A percentile compares a stretch with the other conserved stretches of the same genome.
phyloP scores from a whole-genome alignment of 2,113 vertebrate genomes.

The Megaleporinus macrocephalus region DNA sequence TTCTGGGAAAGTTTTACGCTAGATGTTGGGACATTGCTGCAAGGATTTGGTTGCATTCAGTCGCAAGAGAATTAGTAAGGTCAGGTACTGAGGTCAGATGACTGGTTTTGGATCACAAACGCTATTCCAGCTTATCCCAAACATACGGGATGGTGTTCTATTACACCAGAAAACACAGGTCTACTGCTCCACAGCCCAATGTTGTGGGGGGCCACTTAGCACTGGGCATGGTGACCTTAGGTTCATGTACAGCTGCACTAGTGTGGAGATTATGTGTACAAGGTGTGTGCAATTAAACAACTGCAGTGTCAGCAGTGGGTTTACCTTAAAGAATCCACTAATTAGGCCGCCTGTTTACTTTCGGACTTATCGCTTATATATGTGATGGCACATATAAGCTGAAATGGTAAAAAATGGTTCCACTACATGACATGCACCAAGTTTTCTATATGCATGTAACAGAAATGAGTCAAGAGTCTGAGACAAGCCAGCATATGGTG shows the following conservation, averaged over 20 bases:
- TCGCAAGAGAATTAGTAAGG: background rate
- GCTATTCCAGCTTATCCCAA: background rate
- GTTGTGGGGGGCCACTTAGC: no score
- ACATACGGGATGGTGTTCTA: background rate
- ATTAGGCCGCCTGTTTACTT: no score
- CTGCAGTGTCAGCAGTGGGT: no score
- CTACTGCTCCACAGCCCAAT: background rate
- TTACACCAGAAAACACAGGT: background rate
- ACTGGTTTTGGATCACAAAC: no score
- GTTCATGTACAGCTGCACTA: background rate
- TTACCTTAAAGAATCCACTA: no score
- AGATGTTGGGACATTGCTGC: background rate
- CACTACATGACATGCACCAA: no score
- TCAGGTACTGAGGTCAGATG: background rate
- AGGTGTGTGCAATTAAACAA: no score
- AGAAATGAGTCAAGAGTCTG: background rate
- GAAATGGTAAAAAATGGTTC: background rate
- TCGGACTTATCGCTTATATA: background rate
- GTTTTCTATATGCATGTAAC: background rate
- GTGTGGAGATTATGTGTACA: no score
- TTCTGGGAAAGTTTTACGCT: background rate
- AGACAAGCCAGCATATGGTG: background rate
- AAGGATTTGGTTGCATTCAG: background rate
- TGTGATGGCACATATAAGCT: background rate
- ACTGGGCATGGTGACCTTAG: background rate